Conservation (phyloP, 2,888 invertebrate genomes). For the Glyphotaelius pellucidus region DNA sequence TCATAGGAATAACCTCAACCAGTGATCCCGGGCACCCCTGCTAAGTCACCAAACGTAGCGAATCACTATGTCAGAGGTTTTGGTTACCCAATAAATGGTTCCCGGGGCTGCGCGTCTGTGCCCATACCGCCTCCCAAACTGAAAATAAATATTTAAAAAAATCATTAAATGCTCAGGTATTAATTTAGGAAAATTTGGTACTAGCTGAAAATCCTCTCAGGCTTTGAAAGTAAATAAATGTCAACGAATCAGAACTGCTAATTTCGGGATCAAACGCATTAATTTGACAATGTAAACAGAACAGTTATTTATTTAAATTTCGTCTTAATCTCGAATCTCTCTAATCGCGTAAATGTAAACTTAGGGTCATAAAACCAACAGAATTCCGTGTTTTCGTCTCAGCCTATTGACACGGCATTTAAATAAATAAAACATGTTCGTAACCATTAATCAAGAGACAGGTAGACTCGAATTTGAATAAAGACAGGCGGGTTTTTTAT, state of each 20-base stretch:
- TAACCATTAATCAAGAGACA: conserved; percentile 59
- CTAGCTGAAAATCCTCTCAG: neutral
- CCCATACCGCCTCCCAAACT: too few relatives aligned
- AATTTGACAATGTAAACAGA: conserved; percentile 34
- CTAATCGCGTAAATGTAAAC: conserved; percentile 53
- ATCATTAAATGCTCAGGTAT: too few relatives aligned
- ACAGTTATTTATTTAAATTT: conserved; percentile 42
- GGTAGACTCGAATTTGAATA: conserved; percentile 58
- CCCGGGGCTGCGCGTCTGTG: too few relatives aligned
- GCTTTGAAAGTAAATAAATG: neutral
- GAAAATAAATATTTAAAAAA: too few relatives aligned
- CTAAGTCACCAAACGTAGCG: too few relatives aligned
- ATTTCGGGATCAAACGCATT: conserved; percentile 29
- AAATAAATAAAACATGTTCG: conserved; percentile 62
- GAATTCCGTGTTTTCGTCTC: conserved; percentile 59
- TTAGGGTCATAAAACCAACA: conserved; percentile 54
- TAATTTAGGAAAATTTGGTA: too few relatives aligned
- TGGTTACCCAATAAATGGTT: too few relatives aligned
- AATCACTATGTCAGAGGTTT: too few relatives aligned
- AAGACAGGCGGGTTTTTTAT: conserved; percentile 32
- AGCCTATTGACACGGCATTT: conserved; percentile 55
- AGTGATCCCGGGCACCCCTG: too few relatives aligned
- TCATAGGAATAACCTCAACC: too few relatives aligned
- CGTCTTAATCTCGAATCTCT: conserved; percentile 11
- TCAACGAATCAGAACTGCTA: neutral